phyloP scores from a whole-genome alignment of 2,797 vertebrate genomes.

The Etheostoma perlongum region DNA sequence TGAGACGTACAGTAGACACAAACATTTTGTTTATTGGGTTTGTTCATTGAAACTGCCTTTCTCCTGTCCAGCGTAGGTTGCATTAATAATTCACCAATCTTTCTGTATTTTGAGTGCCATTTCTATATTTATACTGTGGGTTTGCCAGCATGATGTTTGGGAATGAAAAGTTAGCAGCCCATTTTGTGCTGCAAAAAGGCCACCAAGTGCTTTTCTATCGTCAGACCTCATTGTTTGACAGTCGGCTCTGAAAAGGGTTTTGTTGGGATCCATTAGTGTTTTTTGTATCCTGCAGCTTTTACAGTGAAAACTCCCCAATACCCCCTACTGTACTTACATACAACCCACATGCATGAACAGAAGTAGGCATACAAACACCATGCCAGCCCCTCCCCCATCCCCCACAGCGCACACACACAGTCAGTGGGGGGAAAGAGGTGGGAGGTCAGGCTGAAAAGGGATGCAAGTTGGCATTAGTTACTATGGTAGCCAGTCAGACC shows the following conservation, averaged over 20 bases:
- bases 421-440: slow-evolving; percentile 40
- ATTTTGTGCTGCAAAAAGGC: slow-evolving; percentile 62
- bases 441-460: slow-evolving; percentile 53
- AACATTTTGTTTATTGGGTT: slow-evolving; percentile 38
- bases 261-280: slow-evolving; percentile 76
- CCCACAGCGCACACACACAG: slow-evolving; percentile 24
- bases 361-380: slow-evolving; percentile 18
- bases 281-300: slow-evolving; percentile 75
- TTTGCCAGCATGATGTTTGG: slow-evolving; percentile 38
- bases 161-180: slow-evolving; percentile 51
- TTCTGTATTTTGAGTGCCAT: slow-evolving; percentile 56
- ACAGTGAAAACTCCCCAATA: slow-evolving; percentile 69
- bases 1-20: neutral
- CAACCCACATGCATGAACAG: slow-evolving; percentile 46
- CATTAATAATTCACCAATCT: slow-evolving; percentile 52
- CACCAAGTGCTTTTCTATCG: slow-evolving; percentile 64
- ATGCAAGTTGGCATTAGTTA: slow-evolving; percentile 64
- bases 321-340: slow-evolving; percentile 54
- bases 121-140: slow-evolving; percentile 63
- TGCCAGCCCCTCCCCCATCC: slow-evolving; percentile 12
- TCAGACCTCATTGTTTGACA: slow-evolving; percentile 56
- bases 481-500: slow-evolving; percentile 66
- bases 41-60: slow-evolving; percentile 24
- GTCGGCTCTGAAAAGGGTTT: slow-evolving; percentile 61
- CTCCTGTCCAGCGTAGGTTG: slow-evolving; percentile 18